These are phyloP conservation scores for Cerastis rubricosa DNA, from an alignment of 2,888 invertebrate species.

Conservation along the genomic window DNA sequence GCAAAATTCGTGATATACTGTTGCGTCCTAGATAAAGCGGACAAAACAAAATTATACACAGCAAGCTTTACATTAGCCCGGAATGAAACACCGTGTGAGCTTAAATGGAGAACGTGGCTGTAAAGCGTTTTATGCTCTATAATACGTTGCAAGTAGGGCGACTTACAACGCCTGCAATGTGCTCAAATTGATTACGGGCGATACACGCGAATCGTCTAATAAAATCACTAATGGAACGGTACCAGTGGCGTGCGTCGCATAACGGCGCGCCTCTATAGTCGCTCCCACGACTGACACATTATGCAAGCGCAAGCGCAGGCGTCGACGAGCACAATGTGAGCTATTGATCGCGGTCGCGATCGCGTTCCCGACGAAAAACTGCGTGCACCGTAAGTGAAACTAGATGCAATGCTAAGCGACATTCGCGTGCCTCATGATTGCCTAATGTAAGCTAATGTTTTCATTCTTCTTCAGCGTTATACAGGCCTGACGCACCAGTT, in stretches of 20 bases:
- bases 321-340: conserved; percentile 81
- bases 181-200: conserved; percentile 86
- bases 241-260: conserved; percentile 89
- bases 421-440: conserved; percentile 63
- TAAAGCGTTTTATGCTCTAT: conserved; percentile 79
- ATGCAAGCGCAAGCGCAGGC: conserved; percentile 85
- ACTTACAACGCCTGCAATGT: conserved; percentile 79
- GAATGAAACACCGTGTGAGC: conserved; percentile 79
- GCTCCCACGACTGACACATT: conserved; percentile 89
- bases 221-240: conserved; percentile 90
- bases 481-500: conserved; percentile 43
- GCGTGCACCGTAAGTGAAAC: conserved; percentile 79
- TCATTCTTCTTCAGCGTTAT: conserved; percentile 49
- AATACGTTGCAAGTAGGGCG: conserved; percentile 84
- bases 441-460: conserved; percentile 46
- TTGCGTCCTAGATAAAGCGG: conserved; percentile 74
- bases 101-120: conserved; percentile 78
- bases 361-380: conserved; percentile 81
- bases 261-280: conserved; percentile 82
- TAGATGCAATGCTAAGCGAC: conserved; percentile 63
- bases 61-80: conserved; percentile 75
- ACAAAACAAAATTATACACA: conserved; percentile 78
- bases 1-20: conserved; percentile 77
- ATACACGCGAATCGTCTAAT: conserved; percentile 89
- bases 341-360: conserved; percentile 81